These are phyloP conservation scores for Agrotis exclamationis DNA, from an alignment of 2,888 invertebrate genomes.

Conservation along the genomic window DNA sequence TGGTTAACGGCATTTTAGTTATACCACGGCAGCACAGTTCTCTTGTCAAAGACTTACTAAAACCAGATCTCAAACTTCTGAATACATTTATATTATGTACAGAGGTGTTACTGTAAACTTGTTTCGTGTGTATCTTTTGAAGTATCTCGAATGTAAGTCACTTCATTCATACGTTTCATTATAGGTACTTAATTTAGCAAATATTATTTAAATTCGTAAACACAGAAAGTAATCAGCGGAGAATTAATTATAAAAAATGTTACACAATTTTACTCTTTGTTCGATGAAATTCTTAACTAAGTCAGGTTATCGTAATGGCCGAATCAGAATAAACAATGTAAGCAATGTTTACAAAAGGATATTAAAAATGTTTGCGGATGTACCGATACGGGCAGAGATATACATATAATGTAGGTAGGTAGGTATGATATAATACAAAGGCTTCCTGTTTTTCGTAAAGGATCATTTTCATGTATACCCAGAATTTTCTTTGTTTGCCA, in stretches of 20 bases:
- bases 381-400: background rate
- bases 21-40: too few relatives aligned
- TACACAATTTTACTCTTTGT: constrained; percentile 6
- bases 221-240: constrained; percentile 4
- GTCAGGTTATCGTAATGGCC: constrained; percentile 46
- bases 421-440: too few relatives aligned
- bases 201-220: constrained; percentile 16
- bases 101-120: background rate
- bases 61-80: constrained; percentile 7
- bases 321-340: constrained; percentile 47
- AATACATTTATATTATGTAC: constrained; percentile 13
- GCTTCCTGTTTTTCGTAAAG: background rate
- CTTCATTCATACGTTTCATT: background rate
- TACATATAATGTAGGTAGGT: too few relatives aligned
- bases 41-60: constrained; percentile 19
- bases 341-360: constrained; percentile 47
- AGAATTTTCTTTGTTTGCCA: background rate
- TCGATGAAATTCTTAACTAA: constrained; percentile 13
- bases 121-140: background rate
- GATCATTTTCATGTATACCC: background rate
- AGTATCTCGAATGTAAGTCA: background rate
- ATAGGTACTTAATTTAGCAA: background rate
- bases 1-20: too few relatives aligned
- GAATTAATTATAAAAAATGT: constrained; percentile 13
- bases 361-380: constrained; percentile 34